Evolutionary conservation across 2,888 invertebrate species (phyloP).

Genomic region (Imbricaverruca yamaguchii): DNA sequence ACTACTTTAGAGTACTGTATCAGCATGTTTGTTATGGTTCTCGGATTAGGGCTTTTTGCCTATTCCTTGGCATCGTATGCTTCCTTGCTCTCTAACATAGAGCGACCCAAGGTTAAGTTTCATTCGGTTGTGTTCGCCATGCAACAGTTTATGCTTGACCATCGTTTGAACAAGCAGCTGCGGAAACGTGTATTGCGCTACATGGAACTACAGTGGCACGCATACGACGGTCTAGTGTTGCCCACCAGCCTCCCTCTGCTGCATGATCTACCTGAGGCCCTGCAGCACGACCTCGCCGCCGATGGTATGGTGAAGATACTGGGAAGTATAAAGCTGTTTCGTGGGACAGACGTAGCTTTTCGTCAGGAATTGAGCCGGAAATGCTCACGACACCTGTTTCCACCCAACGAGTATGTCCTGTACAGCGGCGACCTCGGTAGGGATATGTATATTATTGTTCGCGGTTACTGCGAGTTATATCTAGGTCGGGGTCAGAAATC

Average conservation of each 20-base stretch:
- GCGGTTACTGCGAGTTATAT: conserved; percentile 5
- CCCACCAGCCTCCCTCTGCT: neutral
- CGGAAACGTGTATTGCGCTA: neutral
- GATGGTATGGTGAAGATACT: neutral
- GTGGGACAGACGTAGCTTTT: neutral
- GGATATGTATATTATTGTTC: neutral
- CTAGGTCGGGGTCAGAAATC: neutral
- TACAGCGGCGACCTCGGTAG: conserved; percentile 4
- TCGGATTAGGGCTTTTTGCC: neutral
- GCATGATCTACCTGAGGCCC: neutral
- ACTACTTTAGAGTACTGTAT: neutral
- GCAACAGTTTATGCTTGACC: neutral
- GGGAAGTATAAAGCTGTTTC: neutral
- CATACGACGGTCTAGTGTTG: neutral
- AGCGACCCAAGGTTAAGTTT: neutral
- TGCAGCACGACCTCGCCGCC: neutral
- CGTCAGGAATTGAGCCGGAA: neutral
- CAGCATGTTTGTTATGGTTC: neutral
- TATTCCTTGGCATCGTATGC: neutral
- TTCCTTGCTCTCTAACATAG: neutral
- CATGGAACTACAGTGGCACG: neutral
- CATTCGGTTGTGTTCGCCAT: neutral
- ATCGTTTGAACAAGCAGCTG: neutral
- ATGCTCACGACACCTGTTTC: neutral
- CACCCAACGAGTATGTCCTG: neutral